phyloP scores from a whole-genome alignment of 2,888 invertebrate species.

The Hypomecis punctinalis region DNA sequence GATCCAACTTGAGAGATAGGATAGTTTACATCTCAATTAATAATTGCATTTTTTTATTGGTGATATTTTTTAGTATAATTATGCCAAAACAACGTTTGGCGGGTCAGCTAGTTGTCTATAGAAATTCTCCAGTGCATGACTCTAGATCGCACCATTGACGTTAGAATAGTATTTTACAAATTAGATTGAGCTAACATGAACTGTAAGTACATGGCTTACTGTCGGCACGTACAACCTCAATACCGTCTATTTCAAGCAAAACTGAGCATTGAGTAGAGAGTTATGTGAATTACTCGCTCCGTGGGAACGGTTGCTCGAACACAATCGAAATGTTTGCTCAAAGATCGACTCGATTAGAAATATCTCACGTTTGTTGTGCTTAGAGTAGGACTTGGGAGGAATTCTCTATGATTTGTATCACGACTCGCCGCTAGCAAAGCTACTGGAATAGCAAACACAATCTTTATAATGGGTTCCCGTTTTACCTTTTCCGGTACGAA shows the following conservation, averaged over 20 bases:
- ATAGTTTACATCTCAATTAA: too few species aligned
- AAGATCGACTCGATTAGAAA: slow-evolving; percentile 22
- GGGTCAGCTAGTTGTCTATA: too few species aligned
- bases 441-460: too few species aligned
- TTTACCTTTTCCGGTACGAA: too few species aligned
- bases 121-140: too few species aligned
- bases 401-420: neutral
- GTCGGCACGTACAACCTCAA: slow-evolving; percentile 4
- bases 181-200: neutral
- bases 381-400: neutral
- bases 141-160: too few species aligned
- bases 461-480: too few species aligned
- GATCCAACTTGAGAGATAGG: too few species aligned
- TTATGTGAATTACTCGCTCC: slow-evolving; percentile 26
- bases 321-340: slow-evolving; percentile 12
- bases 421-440: neutral
- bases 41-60: too few species aligned
- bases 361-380: slow-evolving; percentile 22
- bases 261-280: slow-evolving; percentile 8
- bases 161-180: neutral
- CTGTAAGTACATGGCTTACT: neutral
- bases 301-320: slow-evolving; percentile 16
- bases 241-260: slow-evolving; percentile 14
- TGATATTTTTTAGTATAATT: too few species aligned
- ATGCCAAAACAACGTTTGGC: too few species aligned